Percentiles rank a stretch among this genome's conserved stretches.
These are phyloP conservation scores for Ridgeia piscesae DNA, from an alignment of 1,140 invertebrate genomes.

Conservation along the genomic window DNA sequence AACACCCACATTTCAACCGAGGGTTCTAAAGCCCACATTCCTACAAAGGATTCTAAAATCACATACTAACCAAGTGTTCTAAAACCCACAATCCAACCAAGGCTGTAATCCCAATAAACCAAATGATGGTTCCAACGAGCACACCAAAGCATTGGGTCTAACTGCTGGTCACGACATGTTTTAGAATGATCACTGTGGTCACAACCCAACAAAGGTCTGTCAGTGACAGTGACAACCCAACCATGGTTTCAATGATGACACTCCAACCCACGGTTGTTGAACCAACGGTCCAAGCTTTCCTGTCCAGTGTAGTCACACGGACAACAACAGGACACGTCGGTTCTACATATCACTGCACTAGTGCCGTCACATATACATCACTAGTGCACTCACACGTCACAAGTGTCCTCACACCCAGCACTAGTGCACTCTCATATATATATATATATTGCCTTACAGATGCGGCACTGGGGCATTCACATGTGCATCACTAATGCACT, in stretches of 20 bases:
- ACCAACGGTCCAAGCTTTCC: not conserved
- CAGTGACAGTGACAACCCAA: not conserved
- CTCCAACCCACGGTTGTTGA: not conserved
- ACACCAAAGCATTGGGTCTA: not conserved
- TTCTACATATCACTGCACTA: not conserved
- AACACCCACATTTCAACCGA: not conserved
- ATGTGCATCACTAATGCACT: not conserved
- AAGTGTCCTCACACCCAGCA: too few species aligned
- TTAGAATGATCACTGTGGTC: not conserved
- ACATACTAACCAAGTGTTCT: not conserved
- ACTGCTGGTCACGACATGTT: not conserved
- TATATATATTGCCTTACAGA: too few species aligned
- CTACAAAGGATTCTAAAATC: too few species aligned
- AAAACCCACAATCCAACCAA: not conserved
- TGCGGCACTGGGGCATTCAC: not conserved
- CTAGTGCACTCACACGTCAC: too few species aligned
- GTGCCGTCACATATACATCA: too few species aligned
- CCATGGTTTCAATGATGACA: not conserved
- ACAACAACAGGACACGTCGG: not conserved
- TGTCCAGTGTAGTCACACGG: not conserved
- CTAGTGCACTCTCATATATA: too few species aligned
- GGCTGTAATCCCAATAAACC: not conserved
- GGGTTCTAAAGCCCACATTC: not conserved
- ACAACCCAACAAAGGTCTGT: not conserved
- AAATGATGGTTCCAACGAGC: not conserved